These are phyloP conservation scores for Suillia variegata DNA, from an alignment of 2,888 invertebrate genomes.

Conservation along the genomic window DNA sequence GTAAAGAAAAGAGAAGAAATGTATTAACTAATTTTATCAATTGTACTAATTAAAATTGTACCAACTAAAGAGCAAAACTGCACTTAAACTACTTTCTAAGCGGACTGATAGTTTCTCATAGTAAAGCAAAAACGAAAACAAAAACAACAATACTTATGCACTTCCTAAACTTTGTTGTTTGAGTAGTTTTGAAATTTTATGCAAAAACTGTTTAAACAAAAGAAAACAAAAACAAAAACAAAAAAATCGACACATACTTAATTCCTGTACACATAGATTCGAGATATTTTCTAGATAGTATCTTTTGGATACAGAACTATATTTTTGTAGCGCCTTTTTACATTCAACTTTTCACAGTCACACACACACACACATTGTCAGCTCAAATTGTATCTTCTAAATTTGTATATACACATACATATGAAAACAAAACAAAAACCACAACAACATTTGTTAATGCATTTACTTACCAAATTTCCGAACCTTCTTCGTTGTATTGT, in stretches of 20 bases:
- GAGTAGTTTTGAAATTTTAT: neutral
- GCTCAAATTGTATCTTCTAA: neutral
- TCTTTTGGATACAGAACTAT: neutral
- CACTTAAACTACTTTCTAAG: constrained; percentile 10
- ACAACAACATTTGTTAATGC: too few relatives aligned
- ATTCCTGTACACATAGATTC: neutral
- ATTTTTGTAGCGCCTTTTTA: constrained; percentile 15
- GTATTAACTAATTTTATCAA: neutral
- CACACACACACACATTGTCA: neutral
- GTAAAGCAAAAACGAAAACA: neutral
- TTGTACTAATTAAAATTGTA: too few relatives aligned
- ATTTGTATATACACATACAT: neutral
- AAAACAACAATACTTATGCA: neutral
- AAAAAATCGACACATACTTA: too few relatives aligned
- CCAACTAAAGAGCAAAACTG: constrained; percentile 20
- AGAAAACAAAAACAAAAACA: neutral
- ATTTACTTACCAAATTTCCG: neutral
- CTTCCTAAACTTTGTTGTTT: neutral
- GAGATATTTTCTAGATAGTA: neutral
- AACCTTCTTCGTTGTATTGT: neutral
- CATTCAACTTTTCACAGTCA: constrained; percentile 1
- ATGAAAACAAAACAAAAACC: too few relatives aligned
- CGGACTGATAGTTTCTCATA: constrained; percentile 25
- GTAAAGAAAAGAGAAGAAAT: neutral
- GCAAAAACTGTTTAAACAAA: neutral